phyloP scores from a whole-genome alignment of 2,797 vertebrate species.

The Alauda arvensis region DNA sequence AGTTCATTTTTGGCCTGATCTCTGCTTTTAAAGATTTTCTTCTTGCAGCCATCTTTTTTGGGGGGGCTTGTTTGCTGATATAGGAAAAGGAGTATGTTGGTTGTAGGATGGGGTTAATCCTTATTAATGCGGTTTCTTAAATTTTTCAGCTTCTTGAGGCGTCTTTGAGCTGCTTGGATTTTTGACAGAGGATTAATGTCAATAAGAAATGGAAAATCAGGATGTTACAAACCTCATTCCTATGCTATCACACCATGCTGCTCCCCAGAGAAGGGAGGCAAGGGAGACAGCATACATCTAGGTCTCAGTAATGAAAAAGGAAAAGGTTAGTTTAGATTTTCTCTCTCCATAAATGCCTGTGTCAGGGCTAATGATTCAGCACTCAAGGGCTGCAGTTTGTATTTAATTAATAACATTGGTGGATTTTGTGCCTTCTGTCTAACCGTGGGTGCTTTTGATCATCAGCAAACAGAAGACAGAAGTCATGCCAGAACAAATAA shows the following conservation, averaged over 20 bases:
- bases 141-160: slow-evolving; percentile 28
- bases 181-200: slow-evolving; percentile 49
- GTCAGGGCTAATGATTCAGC: neutral
- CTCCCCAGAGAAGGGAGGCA: neutral
- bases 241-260: neutral
- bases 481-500: neutral
- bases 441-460: neutral
- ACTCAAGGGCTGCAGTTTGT: neutral
- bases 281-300: neutral
- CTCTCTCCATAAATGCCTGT: neutral
- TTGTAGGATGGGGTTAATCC: slow-evolving; percentile 30
- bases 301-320: neutral
- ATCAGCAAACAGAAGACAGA: neutral
- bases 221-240: neutral
- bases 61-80: neutral
- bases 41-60: neutral
- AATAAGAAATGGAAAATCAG: slow-evolving; percentile 13
- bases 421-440: slow-evolving; percentile 5
- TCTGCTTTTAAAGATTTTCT: neutral
- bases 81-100: neutral
- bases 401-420: neutral
- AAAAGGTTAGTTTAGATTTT: slow-evolving; percentile 12
- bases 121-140: neutral
- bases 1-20: neutral
- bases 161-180: slow-evolving; percentile 24